phyloP scores from a whole-genome alignment of 2,797 vertebrate genomes.

The Mormyrus hasselquistii region DNA sequence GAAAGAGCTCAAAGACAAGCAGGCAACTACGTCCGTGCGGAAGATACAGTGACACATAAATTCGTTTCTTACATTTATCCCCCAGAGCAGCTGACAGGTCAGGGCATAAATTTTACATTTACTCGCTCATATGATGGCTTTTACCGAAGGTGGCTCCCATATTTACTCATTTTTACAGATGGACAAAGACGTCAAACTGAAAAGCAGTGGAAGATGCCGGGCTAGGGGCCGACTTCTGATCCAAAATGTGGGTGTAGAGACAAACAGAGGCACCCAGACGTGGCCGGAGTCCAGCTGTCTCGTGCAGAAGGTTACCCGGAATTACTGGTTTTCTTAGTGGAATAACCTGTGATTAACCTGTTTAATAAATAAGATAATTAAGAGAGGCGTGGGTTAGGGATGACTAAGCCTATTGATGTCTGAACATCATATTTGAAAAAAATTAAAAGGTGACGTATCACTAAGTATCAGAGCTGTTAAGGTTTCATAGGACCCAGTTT shows the following conservation, averaged over 20 bases:
- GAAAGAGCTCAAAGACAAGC: background rate
- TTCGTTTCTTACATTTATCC: constrained; percentile 2
- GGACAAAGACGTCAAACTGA: background rate
- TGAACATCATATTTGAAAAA: background rate
- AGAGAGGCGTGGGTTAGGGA: background rate
- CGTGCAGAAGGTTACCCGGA: background rate
- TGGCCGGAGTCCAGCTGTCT: background rate
- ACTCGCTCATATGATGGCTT: background rate
- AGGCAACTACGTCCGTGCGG: background rate
- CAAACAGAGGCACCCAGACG: background rate
- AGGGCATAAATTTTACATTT: constrained; percentile 4
- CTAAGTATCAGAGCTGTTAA: background rate
- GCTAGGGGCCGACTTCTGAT: background rate
- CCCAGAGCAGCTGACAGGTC: background rate
- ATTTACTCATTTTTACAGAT: constrained; percentile 1
- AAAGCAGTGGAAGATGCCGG: background rate
- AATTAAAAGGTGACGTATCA: background rate
- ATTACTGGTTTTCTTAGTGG: background rate
- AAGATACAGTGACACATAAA: background rate
- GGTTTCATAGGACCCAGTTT: background rate
- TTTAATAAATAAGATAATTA: constrained; percentile 6
- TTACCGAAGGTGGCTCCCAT: background rate
- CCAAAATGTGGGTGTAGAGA: background rate
- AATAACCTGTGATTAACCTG: constrained; percentile 7
- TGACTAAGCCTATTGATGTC: constrained; percentile 1